phyloP scores from a whole-genome alignment of 92 coral and sea anemone genomes.

The Parazoanthus swiftii region DNA sequence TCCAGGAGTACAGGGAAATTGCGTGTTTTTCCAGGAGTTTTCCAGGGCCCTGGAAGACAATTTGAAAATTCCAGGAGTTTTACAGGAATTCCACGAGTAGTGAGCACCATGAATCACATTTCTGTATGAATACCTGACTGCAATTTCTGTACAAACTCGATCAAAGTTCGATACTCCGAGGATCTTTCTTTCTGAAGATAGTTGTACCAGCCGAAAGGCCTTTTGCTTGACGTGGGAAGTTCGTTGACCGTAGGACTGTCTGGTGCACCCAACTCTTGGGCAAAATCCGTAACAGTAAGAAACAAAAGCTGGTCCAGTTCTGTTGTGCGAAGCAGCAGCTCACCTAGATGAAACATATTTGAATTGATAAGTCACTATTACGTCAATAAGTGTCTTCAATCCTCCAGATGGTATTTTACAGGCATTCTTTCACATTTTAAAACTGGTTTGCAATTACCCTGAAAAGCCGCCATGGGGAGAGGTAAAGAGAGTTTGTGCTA shows the following conservation, averaged over 20 bases:
- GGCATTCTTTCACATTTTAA: too few species aligned
- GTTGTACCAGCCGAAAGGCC: slow-evolving; percentile 87
- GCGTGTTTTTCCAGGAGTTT: too few species aligned
- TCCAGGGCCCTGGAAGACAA: too few species aligned
- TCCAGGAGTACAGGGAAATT: too few species aligned
- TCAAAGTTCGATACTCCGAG: slow-evolving; percentile 65
- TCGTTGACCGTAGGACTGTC: slow-evolving; percentile 15
- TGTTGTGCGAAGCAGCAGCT: slow-evolving; percentile 71
- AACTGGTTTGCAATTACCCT: too few species aligned
- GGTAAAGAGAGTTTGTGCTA: too few species aligned
- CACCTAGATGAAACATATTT: slow-evolving; percentile 55
- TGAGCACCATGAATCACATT: too few species aligned
- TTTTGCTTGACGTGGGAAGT: slow-evolving; percentile 29
- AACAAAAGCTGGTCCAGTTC: slow-evolving; percentile 69
- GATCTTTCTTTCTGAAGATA: slow-evolving; percentile 93
- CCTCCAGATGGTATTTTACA: too few species aligned
- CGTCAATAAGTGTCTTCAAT: neutral
- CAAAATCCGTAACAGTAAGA: slow-evolving; percentile 51
- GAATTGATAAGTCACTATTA: neutral
- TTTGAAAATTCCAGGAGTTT: too few species aligned
- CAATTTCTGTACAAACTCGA: slow-evolving; percentile 84
- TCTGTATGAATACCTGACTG: slow-evolving; percentile 64
- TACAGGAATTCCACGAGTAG: too few species aligned
- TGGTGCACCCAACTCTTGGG: slow-evolving; percentile 56
- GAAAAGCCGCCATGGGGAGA: too few species aligned